Percentiles rank a stretch among this genome's conserved stretches.
phyloP scores from a whole-genome alignment of 2,888 invertebrate species.

The Ganaspis brasiliensis region DNA sequence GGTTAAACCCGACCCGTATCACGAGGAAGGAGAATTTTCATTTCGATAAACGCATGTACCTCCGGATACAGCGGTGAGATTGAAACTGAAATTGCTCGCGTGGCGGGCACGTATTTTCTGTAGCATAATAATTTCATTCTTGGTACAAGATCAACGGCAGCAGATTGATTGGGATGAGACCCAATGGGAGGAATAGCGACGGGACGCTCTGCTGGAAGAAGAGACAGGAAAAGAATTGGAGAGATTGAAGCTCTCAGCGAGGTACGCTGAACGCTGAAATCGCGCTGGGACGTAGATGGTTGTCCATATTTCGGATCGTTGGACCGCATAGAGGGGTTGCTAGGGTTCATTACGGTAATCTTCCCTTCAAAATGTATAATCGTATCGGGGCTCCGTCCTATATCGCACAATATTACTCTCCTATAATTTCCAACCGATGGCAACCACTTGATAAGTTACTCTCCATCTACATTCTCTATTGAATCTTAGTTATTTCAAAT shows the following conservation, averaged over 20 bases:
- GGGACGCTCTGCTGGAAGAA: neutral
- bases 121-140: constrained; percentile 56
- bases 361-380: constrained; percentile 76
- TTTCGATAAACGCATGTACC: constrained; percentile 42
- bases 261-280: constrained; percentile 49
- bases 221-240: constrained; percentile 32
- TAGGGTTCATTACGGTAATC: constrained; percentile 76
- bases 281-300: constrained; percentile 52
- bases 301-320: constrained; percentile 77
- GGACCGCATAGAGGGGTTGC: constrained; percentile 73
- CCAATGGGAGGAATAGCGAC: constrained; percentile 20
- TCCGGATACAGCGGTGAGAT: constrained; percentile 46
- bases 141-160: constrained; percentile 48
- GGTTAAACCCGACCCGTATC: neutral
- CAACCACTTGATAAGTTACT: constrained; percentile 26
- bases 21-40: constrained; percentile 26
- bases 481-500: neutral
- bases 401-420: constrained; percentile 44
- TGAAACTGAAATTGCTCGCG: constrained; percentile 57
- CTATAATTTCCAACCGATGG: constrained; percentile 42
- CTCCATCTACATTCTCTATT: constrained; percentile 8
- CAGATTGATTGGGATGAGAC: constrained; percentile 48
- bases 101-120: constrained; percentile 49
- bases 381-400: constrained; percentile 65
- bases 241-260: constrained; percentile 36